Conservation (phyloP, 2,888 invertebrate species). For the Aplocera efformata region DNA sequence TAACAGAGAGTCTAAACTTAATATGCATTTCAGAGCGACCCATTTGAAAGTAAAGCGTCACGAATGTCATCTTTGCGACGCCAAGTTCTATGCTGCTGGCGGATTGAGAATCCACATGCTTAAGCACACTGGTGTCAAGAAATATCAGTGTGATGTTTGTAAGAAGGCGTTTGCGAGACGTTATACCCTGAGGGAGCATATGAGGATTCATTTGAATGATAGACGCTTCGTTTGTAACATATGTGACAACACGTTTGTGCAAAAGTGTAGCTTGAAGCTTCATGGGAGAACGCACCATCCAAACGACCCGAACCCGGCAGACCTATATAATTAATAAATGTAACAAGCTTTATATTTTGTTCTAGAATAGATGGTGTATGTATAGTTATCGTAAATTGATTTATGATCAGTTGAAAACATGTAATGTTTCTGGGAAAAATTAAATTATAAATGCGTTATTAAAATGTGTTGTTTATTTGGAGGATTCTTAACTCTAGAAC, state of each 20-base stretch:
- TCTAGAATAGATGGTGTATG: too few species aligned
- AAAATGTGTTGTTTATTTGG: too few species aligned
- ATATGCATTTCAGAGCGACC: conserved; percentile 13
- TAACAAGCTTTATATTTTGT: too few species aligned
- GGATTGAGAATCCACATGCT: too few species aligned
- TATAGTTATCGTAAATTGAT: too few species aligned
- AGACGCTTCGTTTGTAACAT: conserved; percentile 30
- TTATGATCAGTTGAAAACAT: too few species aligned
- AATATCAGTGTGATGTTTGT: neutral
- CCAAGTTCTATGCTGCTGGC: too few species aligned
- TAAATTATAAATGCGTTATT: too few species aligned
- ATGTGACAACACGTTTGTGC: conserved; percentile 56
- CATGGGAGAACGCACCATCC: conserved; percentile 26
- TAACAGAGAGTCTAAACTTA: conserved; percentile 11
- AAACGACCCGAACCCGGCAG: conserved; percentile 4
- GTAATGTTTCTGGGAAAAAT: too few species aligned
- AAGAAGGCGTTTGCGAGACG: neutral
- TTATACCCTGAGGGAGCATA: neutral
- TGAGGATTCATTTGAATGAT: conserved; percentile 15
- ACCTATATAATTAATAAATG: too few species aligned
- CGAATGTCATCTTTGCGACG: neutral
- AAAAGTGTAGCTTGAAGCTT: conserved; percentile 38
- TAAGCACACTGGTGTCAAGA: too few species aligned
- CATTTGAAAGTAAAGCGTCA: conserved; percentile 11
- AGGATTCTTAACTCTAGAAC: too few species aligned